Base-by-base conservation (phyloP, 2,888 invertebrate genomes). In the Sinhomidia bicolor region DNA sequence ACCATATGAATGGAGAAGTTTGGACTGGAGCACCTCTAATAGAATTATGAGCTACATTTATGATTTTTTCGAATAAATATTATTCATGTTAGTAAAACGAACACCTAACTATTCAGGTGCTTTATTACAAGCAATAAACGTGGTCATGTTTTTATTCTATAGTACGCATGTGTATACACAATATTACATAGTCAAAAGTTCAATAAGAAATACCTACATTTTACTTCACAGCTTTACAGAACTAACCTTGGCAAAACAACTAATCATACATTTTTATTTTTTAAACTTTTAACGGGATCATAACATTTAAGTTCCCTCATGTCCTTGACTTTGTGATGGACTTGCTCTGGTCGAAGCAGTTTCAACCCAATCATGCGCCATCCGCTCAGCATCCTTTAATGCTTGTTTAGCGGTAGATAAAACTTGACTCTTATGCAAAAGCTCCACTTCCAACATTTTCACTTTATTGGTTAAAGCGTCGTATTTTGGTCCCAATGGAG, bases 381-480 rank as follows among this genome's bases (percentile, higher is more conserved):
- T 51, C 0, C 74, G 74, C 44, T 90, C 85, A 0, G 85, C 90
- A 4, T 85, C 90, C 29, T 81, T 74, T 41, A 90, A 23, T 0
- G 88, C 85, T 62, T 90, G 85, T 17, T 90, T 90, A 1, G 90
- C 90, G 1, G 88, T 85, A 5, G 65, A 9, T 5, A 90, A 65
- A 12, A 90, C 71, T 36, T 82, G 71, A 54, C 62, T 78, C 20
- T 88, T 90, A 26, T 85, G 65, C 23, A 85, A 29, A 17, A 90
- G 74, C 29, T 90, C 90, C 23, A 88, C 90, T 47, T 90, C 88
- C 74, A 90, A 82, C 26, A 76, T 79, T 32, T 85, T 79, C 14
- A 90, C 85, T 83, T 82, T 88, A 14, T 71, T 57, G 10, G 82
- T 51, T 17, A 90, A 51, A 5, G 83, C 80, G 17, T 88, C 68